Conservation (phyloP, 2,888 invertebrate species). For the Furcula furcula region DNA sequence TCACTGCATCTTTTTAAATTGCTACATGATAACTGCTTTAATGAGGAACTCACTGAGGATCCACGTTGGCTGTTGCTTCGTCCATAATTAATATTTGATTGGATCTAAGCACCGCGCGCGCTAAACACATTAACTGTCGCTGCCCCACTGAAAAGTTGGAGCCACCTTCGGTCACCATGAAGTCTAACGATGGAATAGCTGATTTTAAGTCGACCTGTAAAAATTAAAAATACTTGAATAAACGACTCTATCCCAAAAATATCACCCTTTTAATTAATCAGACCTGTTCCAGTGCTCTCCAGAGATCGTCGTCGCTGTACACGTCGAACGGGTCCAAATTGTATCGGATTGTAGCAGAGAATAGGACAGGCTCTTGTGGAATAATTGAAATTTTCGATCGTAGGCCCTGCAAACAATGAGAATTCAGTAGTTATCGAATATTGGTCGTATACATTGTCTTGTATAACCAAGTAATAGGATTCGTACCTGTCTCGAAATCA, state of each 20-base stretch:
- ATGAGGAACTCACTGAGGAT: constrained; percentile 84
- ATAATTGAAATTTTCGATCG: constrained; percentile 84
- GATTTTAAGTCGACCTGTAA: constrained; percentile 88
- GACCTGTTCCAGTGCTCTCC: constrained; percentile 87
- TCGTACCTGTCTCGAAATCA: constrained; percentile 78
- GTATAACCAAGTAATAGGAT: constrained; percentile 14
- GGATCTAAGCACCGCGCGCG: constrained; percentile 91
- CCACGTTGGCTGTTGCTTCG: constrained; percentile 97
- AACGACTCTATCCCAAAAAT: constrained; percentile 6
- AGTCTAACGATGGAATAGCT: constrained; percentile 84
- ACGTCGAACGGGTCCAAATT: constrained; percentile 90
- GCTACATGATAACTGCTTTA: not conserved
- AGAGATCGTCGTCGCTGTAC: constrained; percentile 85
- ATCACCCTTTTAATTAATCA: constrained; percentile 26
- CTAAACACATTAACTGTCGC: constrained; percentile 93
- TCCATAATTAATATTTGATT: constrained; percentile 94
- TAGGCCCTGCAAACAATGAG: constrained; percentile 77
- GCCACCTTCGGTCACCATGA: constrained; percentile 88
- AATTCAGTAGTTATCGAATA: too few species aligned
- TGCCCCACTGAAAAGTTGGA: constrained; percentile 95
- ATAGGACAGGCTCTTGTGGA: constrained; percentile 92
- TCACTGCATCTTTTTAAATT: not conserved
- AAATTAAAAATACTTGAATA: constrained; percentile 4
- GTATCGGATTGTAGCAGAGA: constrained; percentile 84
- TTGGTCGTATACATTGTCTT: too few species aligned